Conservation (phyloP, 2,888 invertebrate genomes). For the Leptura quadrifasciata region DNA sequence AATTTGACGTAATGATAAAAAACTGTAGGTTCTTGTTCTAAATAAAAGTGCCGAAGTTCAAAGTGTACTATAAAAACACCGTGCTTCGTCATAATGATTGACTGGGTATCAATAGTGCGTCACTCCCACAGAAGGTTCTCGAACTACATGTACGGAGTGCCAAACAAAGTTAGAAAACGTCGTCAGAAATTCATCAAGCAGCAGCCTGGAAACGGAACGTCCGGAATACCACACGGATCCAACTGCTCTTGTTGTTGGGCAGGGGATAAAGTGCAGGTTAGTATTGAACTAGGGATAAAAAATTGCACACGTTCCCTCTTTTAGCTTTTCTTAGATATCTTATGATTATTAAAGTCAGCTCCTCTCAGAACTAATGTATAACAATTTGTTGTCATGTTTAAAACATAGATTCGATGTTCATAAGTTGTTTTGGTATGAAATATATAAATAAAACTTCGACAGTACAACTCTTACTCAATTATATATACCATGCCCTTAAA, state of each 20-base stretch:
- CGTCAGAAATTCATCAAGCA: slow-evolving; percentile 67
- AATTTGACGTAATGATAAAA: no score
- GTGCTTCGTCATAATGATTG: slow-evolving; percentile 78
- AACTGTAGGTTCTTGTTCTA: no score
- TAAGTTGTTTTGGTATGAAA: no score
- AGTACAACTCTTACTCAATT: no score
- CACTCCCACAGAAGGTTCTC: slow-evolving; percentile 83
- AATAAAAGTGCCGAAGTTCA: not conserved
- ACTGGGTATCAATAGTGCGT: slow-evolving; percentile 86
- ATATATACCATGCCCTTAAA: not conserved
- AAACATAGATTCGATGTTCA: no score
- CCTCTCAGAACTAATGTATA: no score
- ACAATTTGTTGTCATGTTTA: no score
- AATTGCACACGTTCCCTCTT: slow-evolving; percentile 29
- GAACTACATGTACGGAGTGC: slow-evolving; percentile 81
- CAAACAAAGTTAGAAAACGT: slow-evolving; percentile 79
- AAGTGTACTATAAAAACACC: not conserved
- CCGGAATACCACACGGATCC: slow-evolving; percentile 57
- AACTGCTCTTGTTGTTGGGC: slow-evolving; percentile 73
- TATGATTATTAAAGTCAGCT: no score
- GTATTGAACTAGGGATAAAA: slow-evolving; percentile 32
- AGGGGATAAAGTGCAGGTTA: slow-evolving; percentile 69
- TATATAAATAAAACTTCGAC: no score
- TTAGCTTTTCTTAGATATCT: no score
- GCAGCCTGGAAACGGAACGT: slow-evolving; percentile 50